phyloP scores from a whole-genome alignment of 2,113 vertebrate genomes.

The Erinaceus europaeus region DNA sequence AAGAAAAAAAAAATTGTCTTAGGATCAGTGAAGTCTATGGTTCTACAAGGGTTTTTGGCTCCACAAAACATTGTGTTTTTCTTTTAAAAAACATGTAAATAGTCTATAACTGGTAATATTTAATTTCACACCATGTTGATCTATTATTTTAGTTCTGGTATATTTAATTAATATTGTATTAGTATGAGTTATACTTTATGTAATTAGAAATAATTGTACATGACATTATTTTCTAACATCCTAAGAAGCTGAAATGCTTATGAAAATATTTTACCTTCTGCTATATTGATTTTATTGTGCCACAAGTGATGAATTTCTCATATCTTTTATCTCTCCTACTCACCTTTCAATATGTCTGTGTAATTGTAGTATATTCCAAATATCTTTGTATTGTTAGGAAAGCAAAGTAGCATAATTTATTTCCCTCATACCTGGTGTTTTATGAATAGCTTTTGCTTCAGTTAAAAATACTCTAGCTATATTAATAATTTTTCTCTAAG shows the following conservation, averaged over 20 bases:
- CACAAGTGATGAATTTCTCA: background rate
- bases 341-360: background rate
- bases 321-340: background rate
- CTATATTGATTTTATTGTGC: background rate
- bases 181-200: background rate
- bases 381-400: background rate
- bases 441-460: conserved; percentile 21
- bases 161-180: conserved; percentile 26
- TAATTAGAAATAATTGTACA: background rate
- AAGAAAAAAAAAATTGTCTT: too few species aligned
- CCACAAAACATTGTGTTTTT: too few species aligned
- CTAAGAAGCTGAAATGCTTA: conserved; percentile 30
- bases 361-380: background rate
- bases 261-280: background rate
- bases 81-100: too few species aligned
- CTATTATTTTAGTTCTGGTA: background rate
- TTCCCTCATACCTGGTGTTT: background rate
- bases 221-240: background rate
- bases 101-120: too few species aligned
- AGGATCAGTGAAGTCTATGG: too few species aligned
- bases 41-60: too few species aligned
- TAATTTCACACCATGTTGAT: too few species aligned
- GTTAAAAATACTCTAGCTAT: background rate
- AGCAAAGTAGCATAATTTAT: background rate
- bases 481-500: background rate